These are phyloP conservation scores for Cactoblastis cactorum DNA, from an alignment of 2,888 invertebrate species.

Conservation along the genomic window DNA sequence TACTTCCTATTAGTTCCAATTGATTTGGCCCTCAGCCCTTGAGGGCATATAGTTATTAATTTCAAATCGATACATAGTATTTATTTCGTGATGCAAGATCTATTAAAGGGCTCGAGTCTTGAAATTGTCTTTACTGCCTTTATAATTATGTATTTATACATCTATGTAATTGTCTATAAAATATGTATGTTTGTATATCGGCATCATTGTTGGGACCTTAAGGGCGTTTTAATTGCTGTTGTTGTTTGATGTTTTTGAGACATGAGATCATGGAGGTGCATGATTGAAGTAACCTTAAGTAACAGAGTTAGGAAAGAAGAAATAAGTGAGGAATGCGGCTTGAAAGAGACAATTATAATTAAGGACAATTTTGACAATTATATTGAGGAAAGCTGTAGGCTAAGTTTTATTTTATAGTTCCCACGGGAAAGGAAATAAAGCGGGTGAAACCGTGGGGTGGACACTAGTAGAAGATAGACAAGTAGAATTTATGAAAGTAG, in stretches of 20 bases:
- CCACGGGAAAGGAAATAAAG: too few relatives aligned
- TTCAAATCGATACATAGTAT: conserved; percentile 13
- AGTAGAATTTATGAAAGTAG: too few relatives aligned
- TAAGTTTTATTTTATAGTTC: too few relatives aligned
- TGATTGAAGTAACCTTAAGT: not conserved
- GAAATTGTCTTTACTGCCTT: conserved; percentile 7
- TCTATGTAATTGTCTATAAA: conserved; percentile 3
- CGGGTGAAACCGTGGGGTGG: too few relatives aligned
- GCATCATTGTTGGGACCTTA: not conserved
- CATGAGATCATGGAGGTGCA: not conserved
- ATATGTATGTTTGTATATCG: conserved; percentile 5
- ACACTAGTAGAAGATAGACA: too few relatives aligned
- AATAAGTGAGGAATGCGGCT: too few relatives aligned
- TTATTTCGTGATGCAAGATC: conserved; percentile 9
- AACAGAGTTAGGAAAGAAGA: too few relatives aligned
- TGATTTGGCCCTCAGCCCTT: conserved; percentile 17
- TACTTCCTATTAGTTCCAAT: too few relatives aligned
- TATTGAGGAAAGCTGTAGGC: too few relatives aligned
- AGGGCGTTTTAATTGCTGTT: not conserved
- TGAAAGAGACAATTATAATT: too few relatives aligned
- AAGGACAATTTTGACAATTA: too few relatives aligned
- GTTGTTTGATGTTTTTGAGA: not conserved
- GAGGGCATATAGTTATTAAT: conserved; percentile 21
- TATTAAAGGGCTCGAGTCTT: conserved; percentile 2
- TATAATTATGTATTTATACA: conserved; percentile 9